Base-by-base conservation (phyloP, 2,888 invertebrate genomes). In the Pasiphila rectangulata region DNA sequence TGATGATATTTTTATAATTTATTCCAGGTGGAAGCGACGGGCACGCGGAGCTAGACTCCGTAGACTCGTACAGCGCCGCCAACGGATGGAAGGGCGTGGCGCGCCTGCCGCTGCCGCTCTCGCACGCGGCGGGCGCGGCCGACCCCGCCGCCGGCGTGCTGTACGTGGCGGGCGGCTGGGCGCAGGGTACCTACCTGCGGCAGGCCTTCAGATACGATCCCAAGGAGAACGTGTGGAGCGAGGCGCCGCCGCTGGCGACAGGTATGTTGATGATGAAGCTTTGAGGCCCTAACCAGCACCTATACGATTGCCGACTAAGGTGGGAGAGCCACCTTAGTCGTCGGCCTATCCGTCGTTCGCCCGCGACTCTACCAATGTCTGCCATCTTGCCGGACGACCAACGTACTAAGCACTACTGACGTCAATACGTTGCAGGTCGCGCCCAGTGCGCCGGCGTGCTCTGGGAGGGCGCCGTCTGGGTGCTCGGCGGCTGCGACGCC, bases 401-500 rank as follows among this genome's bases (percentile, higher is more conserved):
- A n/a, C n/a, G n/a, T n/a, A n/a, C n/a, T n/a, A n/a, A n/a, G n/a
- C n/a, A n/a, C n/a, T n/a, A n/a, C n/a, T n/a, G n/a, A n/a, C n/a
- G n/a, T 9, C 9, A 21, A 9, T 24, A 9, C 9, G 2, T 9
- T 61, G 43, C 75, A 91, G 94, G 93, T 10, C 92, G 96, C 9
- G 95, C 94, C 69, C 96, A 96, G 83, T 93, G 94, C 37, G 95
- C 93, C 13, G 94, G 93, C 19, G 92, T 93, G 50, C 83, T 91
- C 19, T 93, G 92, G 85, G 88, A 90, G 51, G 93, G 91, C 48
- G 85, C 91, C 61, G 89, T 96, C 44, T 94, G 94, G 89, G 96
- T 93, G 19, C 92, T 94, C 47, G 97, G 96, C 48, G 96, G 97
- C 17, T 95, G 95, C 75, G 96, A 96, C 81, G 92, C 94, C n/a